Evolutionary conservation across 2,113 vertebrate genomes (phyloP), one percentile per base, ranked within the genome.

Genomic region (Hypomesus transpacificus): DNA sequence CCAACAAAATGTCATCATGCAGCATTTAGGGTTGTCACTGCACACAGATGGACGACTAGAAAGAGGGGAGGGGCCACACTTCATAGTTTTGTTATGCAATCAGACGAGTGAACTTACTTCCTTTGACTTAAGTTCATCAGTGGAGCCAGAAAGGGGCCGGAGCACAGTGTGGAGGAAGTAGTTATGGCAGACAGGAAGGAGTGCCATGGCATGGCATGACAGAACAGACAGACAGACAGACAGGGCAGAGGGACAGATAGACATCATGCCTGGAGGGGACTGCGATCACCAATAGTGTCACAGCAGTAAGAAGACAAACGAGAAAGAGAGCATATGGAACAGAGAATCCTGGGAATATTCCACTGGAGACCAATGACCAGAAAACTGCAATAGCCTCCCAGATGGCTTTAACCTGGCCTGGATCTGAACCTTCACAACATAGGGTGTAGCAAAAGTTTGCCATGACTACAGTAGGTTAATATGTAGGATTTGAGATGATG

Each of bases 381-480:
- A 86, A 91, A 91, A 91, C 82, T 81, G 88, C 86, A 89, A 73
- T 88, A 83, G 80, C 88, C 90, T 89, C 89, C 88, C 82, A 91
- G 73, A 91, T 90, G 89, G 88, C 90, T 92, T 92, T 91, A 92
- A 85, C 75, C 60, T 57, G 46, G 73, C 53, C 54, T 81, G 81
- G 82, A 87, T 87, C 86, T 86, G 75, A 78, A 72, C 57, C n/a
- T 53, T 31, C 53, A 24, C 73, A 34, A 58, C 18, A 52, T 46
- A 52, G 7, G 54, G 13, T 18, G 24, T 5, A 26, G 22, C 21
- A 22, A 9, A 1, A 61, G 11, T 24, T 60, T 14, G 13, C 14
- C 13, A 16, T 61, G 4, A 17, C 11, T 7, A 22, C 57, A 59
- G 21, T 59, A 22, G 20, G 7, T 59, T 11, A 3, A 61, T 20